Evolutionary conservation across 2,113 vertebrate genomes (phyloP).

Genomic region (Phylloscopus whistleri): DNA sequence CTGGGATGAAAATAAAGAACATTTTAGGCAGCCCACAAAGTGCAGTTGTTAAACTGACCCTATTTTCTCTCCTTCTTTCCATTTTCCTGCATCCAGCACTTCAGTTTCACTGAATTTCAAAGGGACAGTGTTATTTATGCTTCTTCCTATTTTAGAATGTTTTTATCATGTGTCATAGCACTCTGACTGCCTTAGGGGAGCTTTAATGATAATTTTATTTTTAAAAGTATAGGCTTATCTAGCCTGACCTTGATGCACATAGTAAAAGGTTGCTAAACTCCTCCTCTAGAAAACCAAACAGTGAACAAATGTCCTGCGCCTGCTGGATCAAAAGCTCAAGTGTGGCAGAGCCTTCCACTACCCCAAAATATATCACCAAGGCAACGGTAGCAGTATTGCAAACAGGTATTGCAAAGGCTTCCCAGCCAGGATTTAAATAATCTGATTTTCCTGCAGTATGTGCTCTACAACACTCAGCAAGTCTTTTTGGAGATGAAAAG

Average conservation of each 20-base stretch:
- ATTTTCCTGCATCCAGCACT: slow-evolving; percentile 25
- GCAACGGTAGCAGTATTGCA: not conserved
- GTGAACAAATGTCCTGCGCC: slow-evolving; percentile 22
- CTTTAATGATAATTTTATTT: slow-evolving; percentile 63
- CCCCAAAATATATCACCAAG: slow-evolving; percentile 44
- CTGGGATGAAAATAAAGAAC: slow-evolving; percentile 36
- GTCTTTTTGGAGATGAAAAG: slow-evolving; percentile 26
- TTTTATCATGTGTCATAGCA: slow-evolving; percentile 40
- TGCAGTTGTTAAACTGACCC: slow-evolving; percentile 51
- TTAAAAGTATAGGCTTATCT: slow-evolving; percentile 60
- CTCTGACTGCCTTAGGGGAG: slow-evolving; percentile 43
- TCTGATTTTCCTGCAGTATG: slow-evolving; percentile 11
- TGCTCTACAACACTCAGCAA: slow-evolving; percentile 37
- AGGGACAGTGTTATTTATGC: slow-evolving; percentile 32
- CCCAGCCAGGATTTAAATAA: not conserved
- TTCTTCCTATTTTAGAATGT: slow-evolving; percentile 28
- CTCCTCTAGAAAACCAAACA: slow-evolving; percentile 54
- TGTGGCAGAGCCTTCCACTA: slow-evolving; percentile 7
- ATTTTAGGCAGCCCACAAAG: slow-evolving; percentile 30
- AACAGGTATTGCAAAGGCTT: slow-evolving; percentile 24
- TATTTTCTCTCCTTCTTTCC: slow-evolving; percentile 38
- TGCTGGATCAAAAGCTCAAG: slow-evolving; percentile 50
- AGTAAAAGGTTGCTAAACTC: slow-evolving; percentile 55
- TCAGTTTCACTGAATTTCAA: slow-evolving; percentile 35
- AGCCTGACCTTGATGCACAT: slow-evolving; percentile 53